phyloP scores from a whole-genome alignment of 2,113 vertebrate genomes.

The Sinocyclocheilus rhinocerous region DNA sequence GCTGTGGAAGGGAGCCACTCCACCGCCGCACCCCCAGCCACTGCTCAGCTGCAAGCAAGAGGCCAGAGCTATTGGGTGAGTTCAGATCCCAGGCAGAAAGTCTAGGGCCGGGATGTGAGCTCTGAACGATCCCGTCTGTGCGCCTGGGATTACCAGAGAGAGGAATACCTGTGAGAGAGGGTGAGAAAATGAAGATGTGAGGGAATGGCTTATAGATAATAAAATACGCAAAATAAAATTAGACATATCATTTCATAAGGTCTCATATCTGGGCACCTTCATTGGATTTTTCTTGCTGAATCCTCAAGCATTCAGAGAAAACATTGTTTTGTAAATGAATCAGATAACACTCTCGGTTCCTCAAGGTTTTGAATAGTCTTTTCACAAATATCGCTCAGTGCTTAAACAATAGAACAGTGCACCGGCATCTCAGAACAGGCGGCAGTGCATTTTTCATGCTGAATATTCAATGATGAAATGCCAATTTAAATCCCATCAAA shows the following conservation, averaged over 20 bases:
- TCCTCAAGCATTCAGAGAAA: neutral
- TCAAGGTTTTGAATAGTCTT: conserved; percentile 19
- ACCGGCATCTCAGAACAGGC: neutral
- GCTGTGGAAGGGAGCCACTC: conserved; percentile 65
- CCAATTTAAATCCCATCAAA: conserved; percentile 6
- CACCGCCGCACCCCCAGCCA: conserved; percentile 55
- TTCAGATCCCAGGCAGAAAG: conserved; percentile 70
- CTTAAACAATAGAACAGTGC: conserved; percentile 11
- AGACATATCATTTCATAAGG: neutral
- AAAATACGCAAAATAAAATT: neutral
- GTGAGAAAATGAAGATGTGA: conserved; percentile 2
- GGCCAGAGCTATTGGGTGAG: conserved; percentile 65
- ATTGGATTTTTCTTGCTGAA: neutral
- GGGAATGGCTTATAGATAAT: neutral
- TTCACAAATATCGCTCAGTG: conserved; percentile 19
- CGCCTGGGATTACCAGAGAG: conserved; percentile 52
- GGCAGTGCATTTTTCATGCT: conserved; percentile 21
- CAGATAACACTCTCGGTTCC: conserved; percentile 18
- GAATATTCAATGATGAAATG: conserved; percentile 42
- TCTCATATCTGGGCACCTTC: neutral
- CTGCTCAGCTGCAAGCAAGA: conserved; percentile 66
- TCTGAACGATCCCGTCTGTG: conserved; percentile 60
- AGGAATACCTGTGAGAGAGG: conserved; percentile 48
- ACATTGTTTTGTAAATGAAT: conserved; percentile 15
- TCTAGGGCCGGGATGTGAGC: conserved; percentile 69